Conservation (phyloP, 2,797 vertebrate species). For the Nasua narica region DNA sequence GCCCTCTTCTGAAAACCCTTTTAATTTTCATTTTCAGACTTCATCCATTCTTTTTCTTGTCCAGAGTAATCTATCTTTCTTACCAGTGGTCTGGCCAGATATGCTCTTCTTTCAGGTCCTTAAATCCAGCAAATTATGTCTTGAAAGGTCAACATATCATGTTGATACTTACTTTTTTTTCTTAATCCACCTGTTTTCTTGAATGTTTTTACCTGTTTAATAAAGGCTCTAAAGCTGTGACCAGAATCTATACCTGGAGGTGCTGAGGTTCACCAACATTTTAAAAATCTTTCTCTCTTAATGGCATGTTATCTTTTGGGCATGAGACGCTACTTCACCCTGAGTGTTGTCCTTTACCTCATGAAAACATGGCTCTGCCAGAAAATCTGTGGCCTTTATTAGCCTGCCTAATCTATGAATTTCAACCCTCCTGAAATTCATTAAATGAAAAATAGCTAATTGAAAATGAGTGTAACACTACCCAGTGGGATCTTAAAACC, state of each 20-base stretch:
- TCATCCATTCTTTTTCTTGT: background rate
- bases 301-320: background rate
- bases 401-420: slow-evolving; percentile 6
- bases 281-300: background rate
- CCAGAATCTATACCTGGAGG: background rate
- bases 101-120: background rate
- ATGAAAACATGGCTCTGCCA: background rate
- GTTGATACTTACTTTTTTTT: background rate
- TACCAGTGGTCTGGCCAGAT: background rate
- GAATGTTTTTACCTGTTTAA: background rate
- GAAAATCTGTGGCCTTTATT: background rate
- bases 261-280: background rate
- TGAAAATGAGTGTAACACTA: slow-evolving; percentile 50
- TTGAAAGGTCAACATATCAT: background rate
- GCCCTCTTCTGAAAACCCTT: background rate
- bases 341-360: background rate
- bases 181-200: background rate
- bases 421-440: slow-evolving; percentile 47
- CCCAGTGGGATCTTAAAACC: slow-evolving; percentile 35
- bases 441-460: slow-evolving; percentile 51
- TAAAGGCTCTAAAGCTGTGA: background rate
- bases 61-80: background rate
- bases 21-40: background rate
- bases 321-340: background rate
- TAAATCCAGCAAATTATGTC: background rate